Evolutionary conservation across 2,113 vertebrate species (phyloP).

Genomic region (Ifrita kowaldi): DNA sequence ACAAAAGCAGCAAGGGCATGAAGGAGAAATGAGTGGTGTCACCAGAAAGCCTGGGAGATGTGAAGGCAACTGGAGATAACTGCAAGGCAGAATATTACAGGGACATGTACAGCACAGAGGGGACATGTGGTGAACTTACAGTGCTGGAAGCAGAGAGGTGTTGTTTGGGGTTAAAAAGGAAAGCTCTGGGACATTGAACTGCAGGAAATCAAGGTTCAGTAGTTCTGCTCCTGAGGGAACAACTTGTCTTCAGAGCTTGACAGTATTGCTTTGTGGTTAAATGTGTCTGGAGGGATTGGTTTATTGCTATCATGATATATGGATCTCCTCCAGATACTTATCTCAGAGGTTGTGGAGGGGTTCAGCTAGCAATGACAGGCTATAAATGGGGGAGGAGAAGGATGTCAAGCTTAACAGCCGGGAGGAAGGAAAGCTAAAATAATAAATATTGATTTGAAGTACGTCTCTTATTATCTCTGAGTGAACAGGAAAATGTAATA

Average conservation of each 20-base stretch:
- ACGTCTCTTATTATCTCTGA: constrained; percentile 26
- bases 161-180: not conserved
- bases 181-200: not conserved
- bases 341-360: not conserved
- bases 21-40: not conserved
- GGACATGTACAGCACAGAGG: not conserved
- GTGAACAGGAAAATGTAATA: constrained; percentile 34
- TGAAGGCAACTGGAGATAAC: not conserved
- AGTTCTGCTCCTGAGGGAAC: constrained; percentile 16
- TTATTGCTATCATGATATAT: constrained; percentile 36
- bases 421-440: constrained; percentile 51
- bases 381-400: constrained; percentile 49
- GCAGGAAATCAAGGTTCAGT: constrained; percentile 45
- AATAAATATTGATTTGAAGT: constrained; percentile 62
- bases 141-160: not conserved
- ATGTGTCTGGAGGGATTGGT: not conserved
- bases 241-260: constrained; percentile 34
- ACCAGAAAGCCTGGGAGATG: not conserved
- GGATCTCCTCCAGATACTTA: constrained; percentile 14
- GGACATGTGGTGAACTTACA: not conserved
- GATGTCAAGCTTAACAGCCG: constrained; percentile 16
- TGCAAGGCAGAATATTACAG: not conserved
- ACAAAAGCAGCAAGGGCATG: not conserved
- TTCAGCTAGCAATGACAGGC: constrained; percentile 1
- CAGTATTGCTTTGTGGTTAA: constrained; percentile 15